A percentile compares a stretch with the other conserved stretches of the same genome.
Evolutionary conservation across 2,888 invertebrate species (phyloP).

Genomic region (Pachliopta kotzebuea): DNA sequence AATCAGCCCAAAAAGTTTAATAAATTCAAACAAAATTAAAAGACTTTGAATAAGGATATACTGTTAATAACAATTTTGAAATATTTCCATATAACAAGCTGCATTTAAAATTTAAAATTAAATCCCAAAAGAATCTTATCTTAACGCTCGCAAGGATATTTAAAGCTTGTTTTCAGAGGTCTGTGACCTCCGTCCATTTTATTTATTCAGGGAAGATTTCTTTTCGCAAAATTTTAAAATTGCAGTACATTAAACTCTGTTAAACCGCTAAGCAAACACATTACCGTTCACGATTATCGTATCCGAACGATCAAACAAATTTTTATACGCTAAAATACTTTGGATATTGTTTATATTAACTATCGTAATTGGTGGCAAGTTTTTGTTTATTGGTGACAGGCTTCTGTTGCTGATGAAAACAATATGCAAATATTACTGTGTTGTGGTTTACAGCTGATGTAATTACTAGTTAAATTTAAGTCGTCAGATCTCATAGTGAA

Average conservation of each 20-base stretch:
- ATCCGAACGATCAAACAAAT: neutral
- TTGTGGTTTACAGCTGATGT: too few species aligned
- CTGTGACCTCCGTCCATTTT: conserved; percentile 12
- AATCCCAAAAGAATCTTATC: neutral
- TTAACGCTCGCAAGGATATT: conserved; percentile 1
- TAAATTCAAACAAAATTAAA: neutral
- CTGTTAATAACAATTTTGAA: neutral
- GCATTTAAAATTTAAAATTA: neutral
- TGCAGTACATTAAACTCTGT: neutral
- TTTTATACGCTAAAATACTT: neutral
- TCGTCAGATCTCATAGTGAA: too few species aligned
- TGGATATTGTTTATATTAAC: neutral
- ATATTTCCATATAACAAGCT: conserved; percentile 1
- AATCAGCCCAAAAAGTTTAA: neutral
- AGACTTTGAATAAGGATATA: neutral
- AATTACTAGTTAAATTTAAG: too few species aligned
- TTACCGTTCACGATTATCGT: neutral
- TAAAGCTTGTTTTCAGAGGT: conserved; percentile 16
- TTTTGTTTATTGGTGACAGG: neutral
- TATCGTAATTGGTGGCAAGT: neutral
- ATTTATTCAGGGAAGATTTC: neutral
- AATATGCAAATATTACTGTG: too few species aligned
- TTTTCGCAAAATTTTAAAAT: too few species aligned
- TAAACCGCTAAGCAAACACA: conserved; percentile 3
- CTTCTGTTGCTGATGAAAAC: too few species aligned